Evolutionary conservation across 1,140 invertebrate genomes (phyloP), one percentile per base, ranked within the genome.

Genomic region (Drosophila nannoptera): DNA sequence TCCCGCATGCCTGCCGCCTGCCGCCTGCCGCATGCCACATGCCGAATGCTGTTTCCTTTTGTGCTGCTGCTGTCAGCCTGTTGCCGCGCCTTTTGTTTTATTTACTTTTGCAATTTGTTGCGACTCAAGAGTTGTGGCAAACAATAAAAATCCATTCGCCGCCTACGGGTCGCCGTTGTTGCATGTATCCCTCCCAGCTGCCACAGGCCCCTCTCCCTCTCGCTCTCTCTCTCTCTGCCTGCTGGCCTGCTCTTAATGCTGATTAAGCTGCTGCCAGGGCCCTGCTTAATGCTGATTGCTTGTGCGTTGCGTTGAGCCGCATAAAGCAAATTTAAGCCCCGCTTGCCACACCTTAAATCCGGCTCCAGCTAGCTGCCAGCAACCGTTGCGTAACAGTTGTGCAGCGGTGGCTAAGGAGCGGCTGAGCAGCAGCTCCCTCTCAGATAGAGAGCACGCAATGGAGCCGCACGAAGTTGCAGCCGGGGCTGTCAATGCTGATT

Each of bases 51-150:
- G 58, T 33, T 55, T 12, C 12, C 12, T 35, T 50, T 50, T 35
- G 49, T 50, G 43, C 69, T 33, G 33, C 6, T n/a, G n/a, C n/a
- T 43, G 22, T 29, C 53, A 55, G 58, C 58, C 55, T 58, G 55
- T 58, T 58, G 55, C 55, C 31, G 42, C 14, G 35, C 16, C 52
- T 77, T 75, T 84, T 84, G 80, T 77, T 84, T 84, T 84, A 80
- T 84, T 86, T 80, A 80, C 76, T 80, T 83, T 83, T 65, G 65
- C 80, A 80, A 80, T 83, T 83, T 83, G 80, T 84, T 84, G 76
- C 52, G 45, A 64, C 60, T 50, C 52, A 53, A 61, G 70, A 53
- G 8, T 54, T 12, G 32, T 32, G 45, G 32, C 74, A 50, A 76
- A 84, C 80, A 83, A 84, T 83, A 83, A 84, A 83, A 83, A 84